Conservation (phyloP, 2,113 vertebrate species). For the Tachuris rubrigastra region DNA sequence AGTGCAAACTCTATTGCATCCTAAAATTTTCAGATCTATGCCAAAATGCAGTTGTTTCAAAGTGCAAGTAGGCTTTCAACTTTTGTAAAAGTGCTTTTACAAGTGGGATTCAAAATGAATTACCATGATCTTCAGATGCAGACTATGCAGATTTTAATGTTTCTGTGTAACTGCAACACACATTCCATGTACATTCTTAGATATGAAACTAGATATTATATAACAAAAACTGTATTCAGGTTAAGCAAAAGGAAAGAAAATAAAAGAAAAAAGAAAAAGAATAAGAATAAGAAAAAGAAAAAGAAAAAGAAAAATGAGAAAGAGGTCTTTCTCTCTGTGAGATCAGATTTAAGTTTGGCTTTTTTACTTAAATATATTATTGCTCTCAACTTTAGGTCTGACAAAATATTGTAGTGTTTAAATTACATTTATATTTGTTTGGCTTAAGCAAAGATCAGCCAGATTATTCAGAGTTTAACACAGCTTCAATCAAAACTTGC, state of each 20-base stretch:
- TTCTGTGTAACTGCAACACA: not conserved
- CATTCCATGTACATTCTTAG: not conserved
- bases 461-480: not conserved
- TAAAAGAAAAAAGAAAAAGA: not conserved
- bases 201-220: not conserved
- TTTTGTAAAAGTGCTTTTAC: not conserved
- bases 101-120: not conserved
- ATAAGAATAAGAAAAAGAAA: not conserved
- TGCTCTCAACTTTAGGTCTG: not conserved
- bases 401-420: not conserved
- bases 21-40: not conserved
- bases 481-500: not conserved
- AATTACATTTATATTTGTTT: not conserved
- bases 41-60: not conserved
- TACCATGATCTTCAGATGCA: not conserved
- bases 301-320: not conserved
- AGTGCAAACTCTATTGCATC: accelerated
- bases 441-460: not conserved
- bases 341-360: not conserved
- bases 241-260: not conserved
- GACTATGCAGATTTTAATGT: not conserved
- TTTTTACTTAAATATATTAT: not conserved
- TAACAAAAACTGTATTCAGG: not conserved
- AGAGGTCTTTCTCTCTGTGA: not conserved
- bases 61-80: not conserved